A percentile compares a stretch with the other conserved stretches of the same genome.
These are phyloP conservation scores for Hemichromis elongatus DNA, from an alignment of 2,113 vertebrate genomes.

Conservation along the genomic window DNA sequence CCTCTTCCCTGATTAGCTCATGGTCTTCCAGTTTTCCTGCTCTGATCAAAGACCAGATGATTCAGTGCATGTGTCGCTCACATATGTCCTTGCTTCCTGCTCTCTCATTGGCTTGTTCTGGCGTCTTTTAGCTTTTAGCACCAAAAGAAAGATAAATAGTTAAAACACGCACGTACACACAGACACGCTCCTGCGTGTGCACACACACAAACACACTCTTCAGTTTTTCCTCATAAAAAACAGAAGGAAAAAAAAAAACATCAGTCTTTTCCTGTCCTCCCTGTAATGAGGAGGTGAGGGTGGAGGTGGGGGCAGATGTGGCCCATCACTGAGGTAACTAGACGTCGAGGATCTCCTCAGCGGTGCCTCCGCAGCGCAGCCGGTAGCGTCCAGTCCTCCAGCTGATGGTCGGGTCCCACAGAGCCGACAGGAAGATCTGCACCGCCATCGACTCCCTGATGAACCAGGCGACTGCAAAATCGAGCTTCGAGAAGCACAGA, in stretches of 20 bases:
- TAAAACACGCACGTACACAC: neutral
- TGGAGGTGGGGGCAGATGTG: neutral
- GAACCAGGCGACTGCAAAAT: constrained; percentile 98
- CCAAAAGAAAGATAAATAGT: constrained; percentile 65
- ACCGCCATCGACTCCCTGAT: constrained; percentile 98
- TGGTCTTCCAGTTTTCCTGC: neutral
- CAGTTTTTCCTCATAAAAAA: neutral
- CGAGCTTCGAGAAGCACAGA: constrained; percentile 92
- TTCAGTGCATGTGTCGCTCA: neutral
- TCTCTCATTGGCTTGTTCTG: constrained; percentile 33
- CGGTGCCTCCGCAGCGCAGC: constrained; percentile 93
- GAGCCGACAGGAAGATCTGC: constrained; percentile 96
- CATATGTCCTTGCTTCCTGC: neutral
- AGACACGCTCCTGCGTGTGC: no score
- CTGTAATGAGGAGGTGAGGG: neutral
- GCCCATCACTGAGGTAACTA: constrained; percentile 37
- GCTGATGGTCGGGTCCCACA: constrained; percentile 98
- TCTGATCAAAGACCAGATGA: neutral
- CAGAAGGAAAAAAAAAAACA: constrained; percentile 11
- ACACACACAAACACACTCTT: neutral
- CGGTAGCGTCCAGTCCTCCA: constrained; percentile 96
- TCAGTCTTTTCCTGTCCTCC: constrained; percentile 2
- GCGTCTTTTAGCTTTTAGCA: constrained; percentile 36
- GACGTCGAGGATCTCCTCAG: constrained; percentile 95
- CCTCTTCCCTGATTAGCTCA: neutral